Evolutionary conservation across 2,113 vertebrate species (phyloP).

Genomic region (Salvelinus fontinalis): DNA sequence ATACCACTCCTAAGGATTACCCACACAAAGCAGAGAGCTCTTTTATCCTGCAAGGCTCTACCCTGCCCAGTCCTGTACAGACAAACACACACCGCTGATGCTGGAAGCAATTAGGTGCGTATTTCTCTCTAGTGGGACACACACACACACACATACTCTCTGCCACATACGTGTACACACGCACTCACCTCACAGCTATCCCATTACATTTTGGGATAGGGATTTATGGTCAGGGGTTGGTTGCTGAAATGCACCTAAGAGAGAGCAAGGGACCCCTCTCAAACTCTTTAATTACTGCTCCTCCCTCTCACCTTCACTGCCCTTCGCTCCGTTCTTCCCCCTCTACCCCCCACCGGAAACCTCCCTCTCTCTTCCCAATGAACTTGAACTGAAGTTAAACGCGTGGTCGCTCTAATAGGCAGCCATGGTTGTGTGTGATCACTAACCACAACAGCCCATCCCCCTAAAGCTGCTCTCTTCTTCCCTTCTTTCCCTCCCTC

Average conservation of each 20-base stretch:
- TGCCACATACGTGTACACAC: background rate
- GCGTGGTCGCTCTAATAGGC: constrained; percentile 15
- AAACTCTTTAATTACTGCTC: constrained; percentile 72
- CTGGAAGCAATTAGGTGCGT: constrained; percentile 63
- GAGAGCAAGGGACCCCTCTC: constrained; percentile 58
- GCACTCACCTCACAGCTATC: constrained; percentile 42
- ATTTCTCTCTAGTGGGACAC: constrained; percentile 11
- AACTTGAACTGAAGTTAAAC: constrained; percentile 64
- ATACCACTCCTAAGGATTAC: constrained; percentile 48
- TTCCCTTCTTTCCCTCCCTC: constrained; percentile 9
- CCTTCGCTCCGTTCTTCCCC: background rate
- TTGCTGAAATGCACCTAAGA: constrained; percentile 58
- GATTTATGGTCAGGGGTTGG: constrained; percentile 57
- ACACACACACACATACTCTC: background rate
- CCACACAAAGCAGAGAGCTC: constrained; percentile 45
- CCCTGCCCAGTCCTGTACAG: constrained; percentile 15
- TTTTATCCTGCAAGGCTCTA: constrained; percentile 14
- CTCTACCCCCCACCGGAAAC: constrained; percentile 45
- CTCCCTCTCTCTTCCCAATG: constrained; percentile 46
- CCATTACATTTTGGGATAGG: constrained; percentile 66
- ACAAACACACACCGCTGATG: constrained; percentile 13
- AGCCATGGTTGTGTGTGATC: constrained; percentile 35
- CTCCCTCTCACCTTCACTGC: constrained; percentile 33
- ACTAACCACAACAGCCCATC: constrained; percentile 38
- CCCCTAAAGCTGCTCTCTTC: background rate